Evolutionary conservation across 2,888 invertebrate species (phyloP), one percentile per base, ranked within the genome.

Genomic region (Lacanobia oleracea): DNA sequence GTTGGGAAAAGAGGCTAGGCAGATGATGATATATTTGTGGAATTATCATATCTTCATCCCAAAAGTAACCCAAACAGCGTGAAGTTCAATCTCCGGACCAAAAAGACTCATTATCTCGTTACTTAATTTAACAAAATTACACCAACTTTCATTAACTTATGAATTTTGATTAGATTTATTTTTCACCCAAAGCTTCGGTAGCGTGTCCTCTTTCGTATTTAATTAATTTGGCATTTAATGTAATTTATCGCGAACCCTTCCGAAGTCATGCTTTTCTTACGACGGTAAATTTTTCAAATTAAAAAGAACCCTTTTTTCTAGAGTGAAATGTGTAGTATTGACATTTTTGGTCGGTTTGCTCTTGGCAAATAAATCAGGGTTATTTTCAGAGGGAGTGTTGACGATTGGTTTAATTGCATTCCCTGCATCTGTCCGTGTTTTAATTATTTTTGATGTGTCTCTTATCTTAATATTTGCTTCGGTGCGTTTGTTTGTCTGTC

Each of bases 211-310:
- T 86, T 88, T 79, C 83, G 82, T 88, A 89, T 92, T 90, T 92
- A 93, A 94, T 93, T 93, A 93, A 93, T 94, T 92, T 90, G 89
- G 86, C 88, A 88, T 92, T 93, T 92, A 92, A 91, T 90, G 89
- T 93, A 93, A 94, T 94, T 94, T 93, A 93, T 92, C 82, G 91
- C 85, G 81, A 83, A 82, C 83, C 85, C 86, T 86, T 77, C 72
- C 56, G 62, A 75, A 73, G 70, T 73, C 79, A 74, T 79, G 78
- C 21, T 78, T 78, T 80, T 78, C 79, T 78, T 66, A 51, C 40
- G 54, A 45, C 56, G 59, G 64, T 61, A 64, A 57, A 61, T 79
- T 83, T 75, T 86, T 76, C 65, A 71, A 81, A 80, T 83, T 78
- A 75, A 79, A 79, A 75, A 53, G 68, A 50, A 61, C 67, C 77